These are phyloP conservation scores for Boulengerochromis microlepis DNA, from an alignment of 2,113 vertebrate species.

Conservation along the genomic window DNA sequence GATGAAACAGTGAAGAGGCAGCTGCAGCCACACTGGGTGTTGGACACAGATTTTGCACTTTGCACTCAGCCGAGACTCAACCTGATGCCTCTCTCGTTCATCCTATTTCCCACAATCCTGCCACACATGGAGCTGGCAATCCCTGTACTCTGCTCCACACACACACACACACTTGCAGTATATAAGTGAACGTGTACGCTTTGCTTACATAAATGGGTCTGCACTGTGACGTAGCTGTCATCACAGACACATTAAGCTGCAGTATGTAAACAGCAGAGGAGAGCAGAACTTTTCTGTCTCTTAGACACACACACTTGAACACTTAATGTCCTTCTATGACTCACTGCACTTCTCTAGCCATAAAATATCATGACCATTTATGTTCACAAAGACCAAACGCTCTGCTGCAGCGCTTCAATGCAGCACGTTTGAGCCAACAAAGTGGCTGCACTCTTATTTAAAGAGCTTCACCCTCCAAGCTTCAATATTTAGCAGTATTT, in stretches of 20 bases:
- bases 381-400: constrained; percentile 38
- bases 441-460: background rate
- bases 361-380: constrained; percentile 58
- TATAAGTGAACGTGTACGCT: background rate
- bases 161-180: background rate
- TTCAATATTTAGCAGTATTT: background rate
- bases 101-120: background rate
- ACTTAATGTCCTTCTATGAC: constrained; percentile 28
- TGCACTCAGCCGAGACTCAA: background rate
- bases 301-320: background rate
- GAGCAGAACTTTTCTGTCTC: constrained; percentile 1
- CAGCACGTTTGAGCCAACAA: background rate
- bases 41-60: background rate
- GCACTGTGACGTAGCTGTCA: background rate
- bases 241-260: constrained; percentile 15
- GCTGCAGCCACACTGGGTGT: background rate
- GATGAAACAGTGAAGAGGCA: background rate
- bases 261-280: constrained; percentile 13
- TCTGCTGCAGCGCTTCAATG: background rate
- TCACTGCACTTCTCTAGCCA: constrained; percentile 18
- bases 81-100: background rate
- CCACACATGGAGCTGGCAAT: background rate
- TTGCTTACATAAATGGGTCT: background rate
- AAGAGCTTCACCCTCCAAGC: background rate
- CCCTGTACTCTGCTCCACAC: background rate